A percentile compares a stretch with the other conserved stretches of the same genome.
phyloP scores from a whole-genome alignment of 2,888 invertebrate genomes.

The Clitarchus hookeri region DNA sequence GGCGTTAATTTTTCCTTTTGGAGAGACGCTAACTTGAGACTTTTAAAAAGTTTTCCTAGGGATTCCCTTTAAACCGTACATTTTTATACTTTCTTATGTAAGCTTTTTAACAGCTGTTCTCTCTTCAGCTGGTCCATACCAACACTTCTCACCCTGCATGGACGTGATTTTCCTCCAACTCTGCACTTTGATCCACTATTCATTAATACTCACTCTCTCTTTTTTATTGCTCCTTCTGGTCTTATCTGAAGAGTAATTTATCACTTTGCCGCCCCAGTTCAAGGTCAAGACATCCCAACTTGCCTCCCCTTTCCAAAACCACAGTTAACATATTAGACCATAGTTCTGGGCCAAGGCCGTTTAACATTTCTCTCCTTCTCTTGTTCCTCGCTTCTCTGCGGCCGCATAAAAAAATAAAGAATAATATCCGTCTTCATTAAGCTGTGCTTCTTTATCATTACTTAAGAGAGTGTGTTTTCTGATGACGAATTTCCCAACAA shows the following conservation, averaged over 20 bases:
- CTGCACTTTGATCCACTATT: neutral
- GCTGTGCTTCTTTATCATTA: slow-evolving; percentile 1
- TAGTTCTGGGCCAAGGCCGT: neutral
- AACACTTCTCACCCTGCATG: too few relatives aligned
- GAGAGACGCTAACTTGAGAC: too few relatives aligned
- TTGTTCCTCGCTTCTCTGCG: neutral
- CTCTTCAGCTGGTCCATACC: too few relatives aligned
- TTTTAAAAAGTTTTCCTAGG: too few relatives aligned
- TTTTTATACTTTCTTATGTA: too few relatives aligned
- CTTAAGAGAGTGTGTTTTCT: neutral
- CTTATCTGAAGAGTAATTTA: neutral
- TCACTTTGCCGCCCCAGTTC: neutral
- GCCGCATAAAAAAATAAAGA: neutral
- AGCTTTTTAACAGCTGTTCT: too few relatives aligned
- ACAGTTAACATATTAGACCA: neutral
- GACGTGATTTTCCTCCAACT: neutral
- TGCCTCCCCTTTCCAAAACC: neutral
- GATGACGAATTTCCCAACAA: neutral
- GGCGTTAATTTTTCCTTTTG: too few relatives aligned
- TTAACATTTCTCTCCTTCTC: neutral
- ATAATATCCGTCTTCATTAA: neutral
- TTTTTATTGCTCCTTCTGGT: neutral
- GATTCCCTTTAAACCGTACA: too few relatives aligned
- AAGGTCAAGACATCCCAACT: neutral
- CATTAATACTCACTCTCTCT: neutral